Evolutionary conservation across 2,113 vertebrate genomes (phyloP), one percentile per base, ranked within the genome.

Genomic region (Taurulus bubalis): DNA sequence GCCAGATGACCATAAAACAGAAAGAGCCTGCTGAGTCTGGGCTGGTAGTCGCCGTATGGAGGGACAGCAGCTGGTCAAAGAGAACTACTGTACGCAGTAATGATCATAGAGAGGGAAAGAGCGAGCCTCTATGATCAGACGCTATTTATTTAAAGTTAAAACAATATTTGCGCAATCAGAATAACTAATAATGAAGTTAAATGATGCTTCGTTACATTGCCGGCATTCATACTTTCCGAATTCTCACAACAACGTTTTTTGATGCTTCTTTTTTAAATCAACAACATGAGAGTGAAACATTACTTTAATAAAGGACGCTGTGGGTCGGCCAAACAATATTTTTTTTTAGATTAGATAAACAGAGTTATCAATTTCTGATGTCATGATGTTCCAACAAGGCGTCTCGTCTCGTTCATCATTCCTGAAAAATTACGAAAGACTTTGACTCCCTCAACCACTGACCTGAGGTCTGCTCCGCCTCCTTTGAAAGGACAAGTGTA

Each of bases 1-100:
- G 75, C 85, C 85, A 87, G 88, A 84, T 79, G 84, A 87, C 72
- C 85, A 71, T 86, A 87, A 92, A 92, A 86, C 79, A 79, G 75
- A 87, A 68, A 84, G 87, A 78, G 71, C 79, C 66, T 15, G 74
- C 83, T 92, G 90, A 68, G 77, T 79, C 45, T 87, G 77, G 65
- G 75, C 56, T 47, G 38, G 49, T 76, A 76, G 42, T 22, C 56
- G 38, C 55, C 59, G 47, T 47, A 65, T 49, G 65, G 30, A 77
- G 51, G 56, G 75, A 81, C 53, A 64, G 83, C 77, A 53, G 67
- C 77, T 71, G 74, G 62, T 90, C 85, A 85, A 83, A 90, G 84
- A 69, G 71, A 58, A 65, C 64, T 68, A 78, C 82, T 87, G 82
- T 88, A 71, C 10, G 15, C 58, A 8, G 62, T 71, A 86, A 86